Percentiles rank a stretch among this genome's conserved stretches.
These are phyloP conservation scores for Aspiorhynchus laticeps DNA, from an alignment of 2,113 vertebrate species.

Conservation along the genomic window DNA sequence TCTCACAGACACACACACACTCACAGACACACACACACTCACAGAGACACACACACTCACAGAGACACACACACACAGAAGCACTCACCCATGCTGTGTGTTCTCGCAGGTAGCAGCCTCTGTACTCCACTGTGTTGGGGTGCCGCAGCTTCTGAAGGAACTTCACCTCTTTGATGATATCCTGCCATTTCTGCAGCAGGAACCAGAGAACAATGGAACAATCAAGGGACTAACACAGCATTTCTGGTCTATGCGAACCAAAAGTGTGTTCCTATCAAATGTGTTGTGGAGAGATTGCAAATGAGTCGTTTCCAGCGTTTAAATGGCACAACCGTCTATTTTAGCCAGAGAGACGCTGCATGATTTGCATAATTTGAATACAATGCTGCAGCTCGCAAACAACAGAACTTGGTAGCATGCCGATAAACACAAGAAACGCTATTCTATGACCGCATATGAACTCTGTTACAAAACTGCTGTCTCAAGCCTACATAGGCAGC, in stretches of 20 bases:
- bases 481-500: background rate
- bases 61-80: background rate
- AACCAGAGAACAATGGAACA: conserved; percentile 37
- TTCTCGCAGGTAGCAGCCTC: conserved; percentile 91
- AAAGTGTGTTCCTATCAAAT: background rate
- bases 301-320: background rate
- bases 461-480: background rate
- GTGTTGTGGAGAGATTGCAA: background rate
- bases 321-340: background rate
- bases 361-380: conserved; percentile 12
- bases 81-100: conserved; percentile 90
- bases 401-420: background rate
- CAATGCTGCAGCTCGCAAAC: background rate
- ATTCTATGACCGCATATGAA: background rate
- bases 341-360: background rate
- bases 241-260: conserved; percentile 36
- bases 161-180: conserved; percentile 94
- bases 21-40: too few relatives aligned
- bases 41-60: too few relatives aligned
- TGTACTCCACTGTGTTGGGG: conserved; percentile 92
- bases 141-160: conserved; percentile 91
- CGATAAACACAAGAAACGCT: background rate
- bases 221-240: conserved; percentile 71
- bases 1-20: too few relatives aligned
- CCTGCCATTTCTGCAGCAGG: conserved; percentile 89